These are phyloP conservation scores for Lucifuga dentata DNA, from an alignment of 2,113 vertebrate species.

Conservation along the genomic window DNA sequence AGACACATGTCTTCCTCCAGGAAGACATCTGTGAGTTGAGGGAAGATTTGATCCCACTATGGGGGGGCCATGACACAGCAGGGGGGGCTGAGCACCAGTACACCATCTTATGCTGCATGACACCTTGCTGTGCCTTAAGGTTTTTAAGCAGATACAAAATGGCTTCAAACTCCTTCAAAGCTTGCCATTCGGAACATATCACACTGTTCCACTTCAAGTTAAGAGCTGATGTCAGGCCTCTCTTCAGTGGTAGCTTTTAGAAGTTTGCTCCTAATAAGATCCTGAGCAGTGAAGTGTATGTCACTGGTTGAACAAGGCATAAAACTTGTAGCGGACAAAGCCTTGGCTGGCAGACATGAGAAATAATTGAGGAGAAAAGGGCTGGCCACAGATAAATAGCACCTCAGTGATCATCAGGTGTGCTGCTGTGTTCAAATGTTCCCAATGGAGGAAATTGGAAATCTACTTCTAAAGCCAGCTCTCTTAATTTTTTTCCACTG, in stretches of 20 bases:
- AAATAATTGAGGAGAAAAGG: conserved; percentile 30
- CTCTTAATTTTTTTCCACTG: conserved; percentile 62
- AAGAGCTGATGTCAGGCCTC: conserved; percentile 61
- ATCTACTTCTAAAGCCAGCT: conserved; percentile 70
- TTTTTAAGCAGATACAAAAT: conserved; percentile 59
- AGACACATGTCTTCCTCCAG: conserved; percentile 53
- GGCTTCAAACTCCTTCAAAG: conserved; percentile 61
- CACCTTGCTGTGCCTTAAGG: conserved; percentile 60
- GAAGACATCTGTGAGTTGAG: conserved; percentile 50
- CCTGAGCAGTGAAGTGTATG: conserved; percentile 17
- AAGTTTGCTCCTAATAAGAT: conserved; percentile 43
- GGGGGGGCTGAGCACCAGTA: conserved; percentile 61
- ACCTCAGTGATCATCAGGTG: conserved; percentile 63
- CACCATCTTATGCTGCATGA: conserved; percentile 55
- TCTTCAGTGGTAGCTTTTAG: conserved; percentile 48
- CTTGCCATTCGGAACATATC: conserved; percentile 61
- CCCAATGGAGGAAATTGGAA: conserved; percentile 73
- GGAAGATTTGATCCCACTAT: conserved; percentile 65
- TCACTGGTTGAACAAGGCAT: conserved; percentile 31
- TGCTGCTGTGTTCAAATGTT: conserved; percentile 61
- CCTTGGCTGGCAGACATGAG: conserved; percentile 47
- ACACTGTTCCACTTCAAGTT: conserved; percentile 51
- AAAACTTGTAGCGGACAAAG: conserved; percentile 50
- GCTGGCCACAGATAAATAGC: conserved; percentile 54
- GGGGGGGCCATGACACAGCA: conserved; percentile 53